Evolutionary conservation across 1,140 invertebrate genomes (phyloP), one percentile per base, ranked within the genome.

Genomic region (Apocrypta bakeri): DNA sequence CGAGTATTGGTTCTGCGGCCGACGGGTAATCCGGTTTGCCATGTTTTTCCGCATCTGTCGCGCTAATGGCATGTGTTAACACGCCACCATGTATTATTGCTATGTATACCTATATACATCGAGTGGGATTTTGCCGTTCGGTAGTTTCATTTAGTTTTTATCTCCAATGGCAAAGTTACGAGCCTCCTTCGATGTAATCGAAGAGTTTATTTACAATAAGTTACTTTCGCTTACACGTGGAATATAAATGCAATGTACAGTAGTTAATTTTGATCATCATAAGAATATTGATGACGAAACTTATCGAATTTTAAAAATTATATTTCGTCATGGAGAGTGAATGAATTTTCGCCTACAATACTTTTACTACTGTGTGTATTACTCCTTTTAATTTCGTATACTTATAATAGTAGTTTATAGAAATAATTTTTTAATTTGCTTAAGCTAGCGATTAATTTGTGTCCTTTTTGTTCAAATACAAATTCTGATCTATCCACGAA

Each of bases 11-110:
- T 14, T 1, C 63, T 7, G 17, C 29, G n/a, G 74, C 21, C n/a
- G 21, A 27, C 37, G 42, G 56, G 27, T 72, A 79, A 79, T 72
- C 68, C 40, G 64, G 37, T 78, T 78, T 24, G n/a, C 27, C 37
- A 1, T 29, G 29, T 24, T 37, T 42, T 66, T 78, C 40, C 27
- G 63, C 63, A 24, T 9, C 27, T 29, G 63, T 66, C 27, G 17
- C n/a, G 48, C 31, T 79, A 79, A 79, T 79, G 78, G 66, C 21
- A 21, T 40, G 27, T 69, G 76, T 79, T 79, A 79, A 79, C 76
- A 24, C 66, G 40, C 40, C n/a, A n/a, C n/a, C n/a, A n/a, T n/a
- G n/a, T n/a, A 17, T 76, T 66, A 66, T 56, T 56, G n/a, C 24
- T 1, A 66, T 66, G n/a, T n/a, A n/a, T 25, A 14, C 56, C 12